Percentiles rank a stretch among this genome's conserved stretches.
Evolutionary conservation across 2,113 vertebrate species (phyloP).

Genomic region (Phyllostomus hastatus): DNA sequence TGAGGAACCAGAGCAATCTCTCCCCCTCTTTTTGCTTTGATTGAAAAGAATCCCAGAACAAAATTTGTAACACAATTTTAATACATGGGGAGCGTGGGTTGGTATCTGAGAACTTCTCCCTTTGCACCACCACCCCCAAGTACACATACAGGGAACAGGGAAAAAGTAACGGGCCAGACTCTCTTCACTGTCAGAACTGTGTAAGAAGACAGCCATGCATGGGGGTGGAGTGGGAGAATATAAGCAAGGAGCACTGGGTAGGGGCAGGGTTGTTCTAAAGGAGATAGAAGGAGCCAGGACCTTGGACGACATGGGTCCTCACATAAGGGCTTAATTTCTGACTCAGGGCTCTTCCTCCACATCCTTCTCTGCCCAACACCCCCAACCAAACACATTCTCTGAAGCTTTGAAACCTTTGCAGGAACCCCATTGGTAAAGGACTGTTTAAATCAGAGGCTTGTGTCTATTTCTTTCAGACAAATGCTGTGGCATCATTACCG

Average conservation of each 20-base stretch:
- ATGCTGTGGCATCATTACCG: fast-evolving
- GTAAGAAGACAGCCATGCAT: not conserved
- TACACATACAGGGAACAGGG: not conserved
- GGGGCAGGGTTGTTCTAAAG: not conserved
- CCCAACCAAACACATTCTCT: not conserved
- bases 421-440: not conserved
- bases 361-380: no score
- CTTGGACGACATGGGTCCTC: not conserved
- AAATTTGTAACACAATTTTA: not conserved
- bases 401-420: not conserved
- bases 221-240: not conserved
- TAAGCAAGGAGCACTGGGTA: fast-evolving
- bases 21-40: not conserved
- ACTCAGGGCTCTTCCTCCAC: not conserved
- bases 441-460: not conserved
- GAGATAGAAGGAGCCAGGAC: not conserved
- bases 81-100: not conserved
- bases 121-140: not conserved
- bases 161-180: not conserved
- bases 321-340: not conserved
- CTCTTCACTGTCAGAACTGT: not conserved
- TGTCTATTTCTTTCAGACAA: not conserved
- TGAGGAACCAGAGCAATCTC: not conserved
- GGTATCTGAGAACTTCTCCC: not conserved
- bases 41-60: not conserved